Conservation (phyloP, 2,797 vertebrate genomes). For the Typhlichthys eigenmanni region DNA sequence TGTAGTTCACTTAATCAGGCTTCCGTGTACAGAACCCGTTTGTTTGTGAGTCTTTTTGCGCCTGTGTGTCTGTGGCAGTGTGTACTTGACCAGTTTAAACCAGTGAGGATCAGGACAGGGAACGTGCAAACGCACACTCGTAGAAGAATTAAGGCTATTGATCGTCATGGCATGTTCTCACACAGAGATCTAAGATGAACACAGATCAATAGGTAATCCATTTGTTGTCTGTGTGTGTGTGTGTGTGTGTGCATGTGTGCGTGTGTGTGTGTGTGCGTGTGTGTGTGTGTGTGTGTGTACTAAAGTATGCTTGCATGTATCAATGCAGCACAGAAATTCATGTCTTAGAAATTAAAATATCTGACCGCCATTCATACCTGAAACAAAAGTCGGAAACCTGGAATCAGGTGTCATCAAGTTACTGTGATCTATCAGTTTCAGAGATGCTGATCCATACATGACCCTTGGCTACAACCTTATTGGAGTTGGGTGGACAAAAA, state of each 20-base stretch:
- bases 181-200: conserved; percentile 67
- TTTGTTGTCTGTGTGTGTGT: conserved; percentile 50
- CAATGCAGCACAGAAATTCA: conserved; percentile 13
- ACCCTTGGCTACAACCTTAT: too few species aligned
- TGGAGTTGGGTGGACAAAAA: neutral
- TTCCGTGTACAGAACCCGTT: conserved; percentile 22
- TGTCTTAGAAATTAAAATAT: conserved; percentile 35
- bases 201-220: conserved; percentile 65
- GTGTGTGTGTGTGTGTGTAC: conserved; percentile 31
- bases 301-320: neutral
- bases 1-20: conserved; percentile 72
- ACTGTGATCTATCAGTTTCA: too few species aligned
- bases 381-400: neutral
- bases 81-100: conserved; percentile 22
- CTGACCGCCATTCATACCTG: neutral
- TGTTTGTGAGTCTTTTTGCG: conserved; percentile 39
- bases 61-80: conserved; percentile 17
- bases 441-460: too few species aligned
- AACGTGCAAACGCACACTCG: conserved; percentile 67
- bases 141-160: conserved; percentile 76
- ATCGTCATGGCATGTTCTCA: conserved; percentile 65
- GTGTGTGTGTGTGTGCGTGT: neutral
- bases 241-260: neutral
- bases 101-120: conserved; percentile 37
- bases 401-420: neutral